Evolutionary conservation across 2,797 vertebrate genomes (phyloP), one percentile per base, ranked within the genome.

Genomic region (Rhyacichthys aspro): DNA sequence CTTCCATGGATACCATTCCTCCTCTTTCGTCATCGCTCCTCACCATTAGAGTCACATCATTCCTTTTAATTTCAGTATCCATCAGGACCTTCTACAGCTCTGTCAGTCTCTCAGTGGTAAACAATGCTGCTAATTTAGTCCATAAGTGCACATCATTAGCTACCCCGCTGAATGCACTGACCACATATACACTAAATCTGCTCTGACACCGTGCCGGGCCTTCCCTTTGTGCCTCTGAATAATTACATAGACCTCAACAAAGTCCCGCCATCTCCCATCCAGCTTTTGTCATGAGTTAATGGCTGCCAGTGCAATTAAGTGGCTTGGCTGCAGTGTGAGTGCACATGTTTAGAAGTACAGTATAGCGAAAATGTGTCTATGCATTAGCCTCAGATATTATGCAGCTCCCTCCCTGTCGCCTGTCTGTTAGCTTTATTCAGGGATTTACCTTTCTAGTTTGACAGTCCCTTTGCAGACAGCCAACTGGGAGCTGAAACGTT

Each of bases 101-200:
- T 4, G 9, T 16, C 7, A 10, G 16, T 38, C 18, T n/a, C 37
- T 53, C 65, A 76, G 78, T 78, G 71, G 82, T 87, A 89, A 90
- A 86, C 86, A 89, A 74, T 74, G 72, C 43, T 54, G 63, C 82
- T 86, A 74, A 88, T 90, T 79, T 72, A 76, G 79, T 59, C 80
- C 43, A 9, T 79, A 81, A 88, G 79, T 82, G 85, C 72, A 58
- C 85, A 79, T 89, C 85, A 85, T 88, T 83, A 86, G 76, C 74
- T 54, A 74, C 72, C 70, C 62, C 0, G 41, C 72, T 63, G 78
- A 86, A 83, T 76, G 59, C 80, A 38, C 74, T 67, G 81, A 78
- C 87, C 87, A 65, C 75, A 73, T 72, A 82, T 60, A 46, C 61
- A 45, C 64, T 86, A 84, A 89, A 89, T 88, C 80, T 81, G 76